These are phyloP conservation scores for Callyntrura sp. DNA, from an alignment of 2,888 invertebrate species.

Conservation along the genomic window DNA sequence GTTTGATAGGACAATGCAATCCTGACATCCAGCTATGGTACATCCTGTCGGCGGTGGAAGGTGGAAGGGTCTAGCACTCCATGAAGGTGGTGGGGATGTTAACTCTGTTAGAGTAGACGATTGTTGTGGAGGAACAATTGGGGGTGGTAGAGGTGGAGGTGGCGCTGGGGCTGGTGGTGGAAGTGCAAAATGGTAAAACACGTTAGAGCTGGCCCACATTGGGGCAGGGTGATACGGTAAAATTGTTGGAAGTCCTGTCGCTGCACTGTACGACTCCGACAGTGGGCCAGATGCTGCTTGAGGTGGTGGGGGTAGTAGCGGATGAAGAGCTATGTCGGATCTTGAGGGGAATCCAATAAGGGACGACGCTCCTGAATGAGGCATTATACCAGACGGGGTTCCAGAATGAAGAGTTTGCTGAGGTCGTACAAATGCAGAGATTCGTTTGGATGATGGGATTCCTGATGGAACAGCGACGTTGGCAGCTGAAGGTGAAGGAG, in stretches of 20 bases:
- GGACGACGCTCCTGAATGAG: slow-evolving; percentile 16
- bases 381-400: slow-evolving; percentile 9
- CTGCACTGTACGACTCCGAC: slow-evolving; percentile 63
- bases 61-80: slow-evolving; percentile 79
- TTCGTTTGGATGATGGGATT: slow-evolving; percentile 69
- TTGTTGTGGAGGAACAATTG: slow-evolving; percentile 48
- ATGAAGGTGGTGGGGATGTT: slow-evolving; percentile 17
- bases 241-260: slow-evolving; percentile 71
- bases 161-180: slow-evolving; percentile 79
- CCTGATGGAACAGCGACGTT: background rate
- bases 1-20: slow-evolving; percentile 73
- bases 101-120: slow-evolving; percentile 59
- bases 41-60: slow-evolving; percentile 81
- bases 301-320: slow-evolving; percentile 31
- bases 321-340: slow-evolving; percentile 46
- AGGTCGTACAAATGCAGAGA: slow-evolving; percentile 83
- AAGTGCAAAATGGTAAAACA: slow-evolving; percentile 83
- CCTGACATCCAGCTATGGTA: slow-evolving; percentile 82
- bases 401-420: slow-evolving; percentile 79
- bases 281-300: slow-evolving; percentile 9
- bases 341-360: slow-evolving; percentile 45
- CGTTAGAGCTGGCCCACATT: slow-evolving; percentile 83
- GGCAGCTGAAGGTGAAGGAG: background rate
- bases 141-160: slow-evolving; percentile 46
- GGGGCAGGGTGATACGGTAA: slow-evolving; percentile 83